Percentiles rank a stretch among this genome's conserved stretches.
Conservation (phyloP, 2,797 vertebrate species). For the Pogoniulus pusillus region DNA sequence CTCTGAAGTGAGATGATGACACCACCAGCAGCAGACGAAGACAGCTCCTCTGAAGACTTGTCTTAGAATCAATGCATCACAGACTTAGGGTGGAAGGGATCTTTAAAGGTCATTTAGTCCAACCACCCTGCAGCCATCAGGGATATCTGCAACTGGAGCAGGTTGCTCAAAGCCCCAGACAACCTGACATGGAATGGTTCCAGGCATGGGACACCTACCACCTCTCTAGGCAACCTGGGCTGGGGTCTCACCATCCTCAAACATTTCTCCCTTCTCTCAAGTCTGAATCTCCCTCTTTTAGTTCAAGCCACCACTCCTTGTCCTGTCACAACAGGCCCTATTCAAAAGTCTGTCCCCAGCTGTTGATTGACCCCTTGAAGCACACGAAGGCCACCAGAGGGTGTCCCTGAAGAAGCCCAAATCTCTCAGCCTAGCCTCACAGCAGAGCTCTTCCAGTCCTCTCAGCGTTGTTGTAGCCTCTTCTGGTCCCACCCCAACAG, state of each 20-base stretch:
- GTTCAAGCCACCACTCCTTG: no score
- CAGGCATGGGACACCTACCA: no score
- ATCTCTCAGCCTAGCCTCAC: not conserved
- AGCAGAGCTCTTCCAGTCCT: not conserved
- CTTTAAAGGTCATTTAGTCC: no score
- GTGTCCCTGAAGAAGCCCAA: not conserved
- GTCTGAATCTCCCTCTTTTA: no score
- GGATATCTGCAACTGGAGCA: no score
- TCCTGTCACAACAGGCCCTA: not conserved
- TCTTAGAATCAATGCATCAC: not conserved
- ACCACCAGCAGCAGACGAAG: not conserved
- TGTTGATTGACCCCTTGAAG: not conserved
- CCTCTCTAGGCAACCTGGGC: no score
- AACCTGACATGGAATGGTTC: no score
- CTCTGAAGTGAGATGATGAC: not conserved
- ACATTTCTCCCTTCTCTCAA: no score
- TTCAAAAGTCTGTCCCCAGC: not conserved
- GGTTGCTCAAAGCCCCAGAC: no score
- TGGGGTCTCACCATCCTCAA: no score
- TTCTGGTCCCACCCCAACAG: not conserved
- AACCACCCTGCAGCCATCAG: no score
- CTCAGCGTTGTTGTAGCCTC: not conserved
- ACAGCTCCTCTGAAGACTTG: not conserved
- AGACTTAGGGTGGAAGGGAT: no score
- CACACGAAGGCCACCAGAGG: not conserved